Conservation (phyloP, 2,113 vertebrate genomes). For the Xiphophorus hellerii region DNA sequence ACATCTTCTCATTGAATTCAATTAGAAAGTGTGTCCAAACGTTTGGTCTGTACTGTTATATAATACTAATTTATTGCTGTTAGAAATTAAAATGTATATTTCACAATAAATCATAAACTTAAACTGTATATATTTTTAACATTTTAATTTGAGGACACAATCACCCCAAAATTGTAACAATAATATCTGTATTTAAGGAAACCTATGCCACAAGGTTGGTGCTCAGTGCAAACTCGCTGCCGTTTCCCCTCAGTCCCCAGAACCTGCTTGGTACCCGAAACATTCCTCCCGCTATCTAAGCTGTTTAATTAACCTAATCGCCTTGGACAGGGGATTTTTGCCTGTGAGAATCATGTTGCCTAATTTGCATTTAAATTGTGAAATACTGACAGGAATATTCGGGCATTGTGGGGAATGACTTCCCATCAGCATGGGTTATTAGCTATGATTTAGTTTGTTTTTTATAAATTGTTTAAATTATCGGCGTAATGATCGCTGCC, state of each 20-base stretch:
- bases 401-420: slow-evolving; percentile 26
- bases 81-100: too few relatives aligned
- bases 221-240: background rate
- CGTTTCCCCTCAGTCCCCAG: background rate
- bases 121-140: too few relatives aligned
- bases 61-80: too few relatives aligned
- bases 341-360: slow-evolving; percentile 38
- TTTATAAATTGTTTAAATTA: slow-evolving; percentile 51
- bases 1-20: too few relatives aligned
- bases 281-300: slow-evolving; percentile 17
- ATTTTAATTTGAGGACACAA: background rate
- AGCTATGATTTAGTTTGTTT: slow-evolving; percentile 59
- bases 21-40: too few relatives aligned
- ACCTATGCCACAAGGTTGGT: background rate
- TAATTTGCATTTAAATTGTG: slow-evolving; percentile 81
- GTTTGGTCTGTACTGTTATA: too few relatives aligned
- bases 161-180: background rate
- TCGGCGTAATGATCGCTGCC: slow-evolving; percentile 35
- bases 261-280: slow-evolving; percentile 2
- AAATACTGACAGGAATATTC: slow-evolving; percentile 62
- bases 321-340: slow-evolving; percentile 21
- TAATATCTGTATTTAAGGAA: background rate
- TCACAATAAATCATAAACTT: too few relatives aligned
- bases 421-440: slow-evolving; percentile 42
- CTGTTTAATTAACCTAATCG: slow-evolving; percentile 59